Conservation (phyloP, 2,888 invertebrate species). For the Noctua pronuba region DNA sequence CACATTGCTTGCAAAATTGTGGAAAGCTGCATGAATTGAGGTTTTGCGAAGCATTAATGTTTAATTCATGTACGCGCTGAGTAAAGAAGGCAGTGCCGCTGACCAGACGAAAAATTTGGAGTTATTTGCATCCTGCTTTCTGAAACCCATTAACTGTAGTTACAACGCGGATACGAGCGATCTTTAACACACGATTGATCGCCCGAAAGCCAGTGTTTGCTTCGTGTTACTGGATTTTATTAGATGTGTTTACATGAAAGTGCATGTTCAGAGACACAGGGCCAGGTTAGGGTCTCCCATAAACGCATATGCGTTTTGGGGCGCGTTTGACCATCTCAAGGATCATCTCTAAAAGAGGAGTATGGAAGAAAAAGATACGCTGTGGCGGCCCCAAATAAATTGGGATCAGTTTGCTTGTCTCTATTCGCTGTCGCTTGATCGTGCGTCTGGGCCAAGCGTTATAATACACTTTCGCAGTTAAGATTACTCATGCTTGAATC, state of each 20-base stretch:
- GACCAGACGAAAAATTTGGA: background rate
- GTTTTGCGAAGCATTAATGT: background rate
- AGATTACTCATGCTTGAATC: conserved; percentile 59
- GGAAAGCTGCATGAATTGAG: background rate
- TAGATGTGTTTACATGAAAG: background rate
- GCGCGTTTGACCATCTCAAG: background rate
- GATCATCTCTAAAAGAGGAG: background rate
- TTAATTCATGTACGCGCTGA: background rate
- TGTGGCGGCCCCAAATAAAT: background rate
- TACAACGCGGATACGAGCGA: background rate
- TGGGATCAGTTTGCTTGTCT: background rate
- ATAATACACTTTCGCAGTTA: conserved; percentile 55
- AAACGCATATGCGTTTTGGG: background rate
- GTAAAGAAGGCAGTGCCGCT: background rate
- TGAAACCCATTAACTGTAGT: background rate
- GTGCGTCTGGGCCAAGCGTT: conserved; percentile 15
- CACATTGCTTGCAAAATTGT: background rate
- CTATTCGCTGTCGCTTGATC: background rate
- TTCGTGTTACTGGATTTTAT: background rate
- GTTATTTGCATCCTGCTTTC: background rate
- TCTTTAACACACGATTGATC: background rate
- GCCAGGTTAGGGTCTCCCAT: background rate
- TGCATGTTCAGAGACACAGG: background rate
- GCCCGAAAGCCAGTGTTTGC: background rate
- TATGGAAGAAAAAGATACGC: background rate